A percentile compares a stretch with the other conserved stretches of the same genome.
Conservation (phyloP, 2,797 vertebrate genomes). For the Hydrolagus colliei region DNA sequence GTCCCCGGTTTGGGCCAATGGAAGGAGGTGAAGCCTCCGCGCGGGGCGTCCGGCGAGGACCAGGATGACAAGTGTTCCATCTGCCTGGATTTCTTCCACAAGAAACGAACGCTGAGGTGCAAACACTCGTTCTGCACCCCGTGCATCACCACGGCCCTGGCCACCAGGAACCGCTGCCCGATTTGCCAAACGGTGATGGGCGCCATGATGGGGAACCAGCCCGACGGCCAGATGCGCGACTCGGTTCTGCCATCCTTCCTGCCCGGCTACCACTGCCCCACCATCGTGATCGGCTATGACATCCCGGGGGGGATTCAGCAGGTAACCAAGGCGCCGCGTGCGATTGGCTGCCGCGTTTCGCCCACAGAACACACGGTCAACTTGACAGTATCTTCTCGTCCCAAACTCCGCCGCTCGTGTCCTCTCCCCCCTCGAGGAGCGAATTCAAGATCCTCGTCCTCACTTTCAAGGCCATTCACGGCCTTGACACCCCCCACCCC, state of each 20-base stretch:
- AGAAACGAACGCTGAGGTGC: constrained; percentile 78
- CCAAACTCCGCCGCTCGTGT: no score
- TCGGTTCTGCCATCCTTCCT: constrained; percentile 47
- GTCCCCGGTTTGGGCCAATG: no score
- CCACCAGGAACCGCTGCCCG: constrained; percentile 83
- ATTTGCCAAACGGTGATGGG: constrained; percentile 87
- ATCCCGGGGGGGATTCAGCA: constrained; percentile 84
- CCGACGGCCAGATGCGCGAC: constrained; percentile 83
- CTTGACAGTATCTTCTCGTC: no score
- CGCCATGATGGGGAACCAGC: constrained; percentile 84
- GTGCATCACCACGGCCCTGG: constrained; percentile 83
- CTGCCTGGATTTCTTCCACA: constrained; percentile 85
- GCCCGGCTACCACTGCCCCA: constrained; percentile 78
- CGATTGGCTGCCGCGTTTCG: no score
- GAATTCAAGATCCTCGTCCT: no score
- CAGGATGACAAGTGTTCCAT: constrained; percentile 66
- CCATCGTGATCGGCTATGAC: constrained; percentile 89
- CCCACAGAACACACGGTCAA: no score
- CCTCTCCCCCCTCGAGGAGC: no score
- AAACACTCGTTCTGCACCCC: constrained; percentile 80
- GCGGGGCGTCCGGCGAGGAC: not conserved
- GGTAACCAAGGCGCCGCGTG: constrained; percentile 55
- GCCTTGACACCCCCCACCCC: no score
- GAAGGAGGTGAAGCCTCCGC: rapidly evolving
- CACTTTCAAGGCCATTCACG: no score